A percentile compares a stretch with the other conserved stretches of the same genome.
phyloP scores from a whole-genome alignment of 2,888 invertebrate species.

The Coelinius sp. region DNA sequence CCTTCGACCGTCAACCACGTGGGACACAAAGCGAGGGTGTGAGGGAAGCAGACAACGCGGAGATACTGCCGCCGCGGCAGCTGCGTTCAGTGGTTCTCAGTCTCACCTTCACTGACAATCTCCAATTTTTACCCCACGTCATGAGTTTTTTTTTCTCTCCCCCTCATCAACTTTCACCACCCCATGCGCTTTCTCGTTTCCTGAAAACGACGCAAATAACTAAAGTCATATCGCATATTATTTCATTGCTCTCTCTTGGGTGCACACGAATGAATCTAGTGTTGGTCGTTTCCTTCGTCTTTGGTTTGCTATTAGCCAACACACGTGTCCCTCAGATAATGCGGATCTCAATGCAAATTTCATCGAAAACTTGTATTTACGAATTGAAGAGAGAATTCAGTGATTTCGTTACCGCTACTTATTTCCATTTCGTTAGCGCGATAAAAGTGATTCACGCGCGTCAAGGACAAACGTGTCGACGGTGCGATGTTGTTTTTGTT shows the following conservation, averaged over 20 bases:
- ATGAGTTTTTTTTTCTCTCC: conserved; percentile 7
- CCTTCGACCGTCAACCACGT: conserved; percentile 70
- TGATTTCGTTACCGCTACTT: neutral
- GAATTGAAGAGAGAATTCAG: neutral
- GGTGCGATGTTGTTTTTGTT: conserved; percentile 12
- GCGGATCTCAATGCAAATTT: neutral
- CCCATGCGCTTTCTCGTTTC: neutral
- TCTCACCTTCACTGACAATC: conserved; percentile 34
- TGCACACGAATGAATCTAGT: too few relatives aligned
- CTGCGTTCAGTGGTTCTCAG: conserved; percentile 67
- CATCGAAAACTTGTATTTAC: neutral
- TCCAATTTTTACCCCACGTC: neutral
- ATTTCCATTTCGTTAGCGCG: neutral
- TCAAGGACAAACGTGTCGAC: conserved; percentile 40
- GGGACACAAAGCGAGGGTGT: conserved; percentile 66
- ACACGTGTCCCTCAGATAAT: neutral
- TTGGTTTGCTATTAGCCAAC: too few relatives aligned
- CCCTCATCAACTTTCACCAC: neutral
- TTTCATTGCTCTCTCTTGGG: too few relatives aligned
- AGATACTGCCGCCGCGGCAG: conserved; percentile 65
- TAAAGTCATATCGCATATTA: neutral
- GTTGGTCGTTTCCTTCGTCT: too few relatives aligned
- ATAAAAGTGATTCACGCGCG: conserved; percentile 16
- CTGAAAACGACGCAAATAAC: neutral
- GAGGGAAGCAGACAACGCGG: conserved; percentile 67